Evolutionary conservation across 2,113 vertebrate genomes (phyloP).

Genomic region (Cinclus mexicanus): DNA sequence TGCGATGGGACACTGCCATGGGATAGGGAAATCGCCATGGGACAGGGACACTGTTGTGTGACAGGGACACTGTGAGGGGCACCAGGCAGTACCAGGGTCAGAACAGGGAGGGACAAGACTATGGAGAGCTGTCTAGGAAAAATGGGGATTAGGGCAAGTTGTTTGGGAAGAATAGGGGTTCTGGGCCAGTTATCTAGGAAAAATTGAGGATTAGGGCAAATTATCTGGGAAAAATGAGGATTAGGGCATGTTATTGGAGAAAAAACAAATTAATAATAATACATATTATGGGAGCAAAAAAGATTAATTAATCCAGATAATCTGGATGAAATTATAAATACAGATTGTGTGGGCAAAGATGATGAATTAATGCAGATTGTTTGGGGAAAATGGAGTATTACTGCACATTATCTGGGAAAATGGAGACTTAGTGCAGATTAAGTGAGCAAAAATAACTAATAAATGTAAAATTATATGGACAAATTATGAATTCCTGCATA

Average conservation of each 20-base stretch:
- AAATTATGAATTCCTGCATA: background rate
- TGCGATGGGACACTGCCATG: too few relatives aligned
- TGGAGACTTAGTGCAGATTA: background rate
- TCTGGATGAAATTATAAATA: background rate
- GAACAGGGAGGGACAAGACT: accelerated
- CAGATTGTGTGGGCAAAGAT: background rate
- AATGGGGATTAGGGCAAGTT: background rate
- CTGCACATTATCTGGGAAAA: background rate
- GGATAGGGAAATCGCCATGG: background rate
- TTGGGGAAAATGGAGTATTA: background rate
- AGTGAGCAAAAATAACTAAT: background rate
- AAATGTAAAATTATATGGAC: background rate
- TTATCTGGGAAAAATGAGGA: background rate
- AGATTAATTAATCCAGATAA: background rate
- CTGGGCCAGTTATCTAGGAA: accelerated
- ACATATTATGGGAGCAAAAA: background rate
- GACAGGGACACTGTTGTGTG: background rate
- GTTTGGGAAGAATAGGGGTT: background rate
- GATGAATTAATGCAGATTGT: background rate
- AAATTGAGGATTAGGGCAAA: background rate
- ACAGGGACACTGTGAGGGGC: background rate
- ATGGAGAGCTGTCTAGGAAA: accelerated
- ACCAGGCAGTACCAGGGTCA: background rate
- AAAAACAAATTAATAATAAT: background rate
- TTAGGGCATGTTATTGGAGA: background rate